Evolutionary conservation across 2,113 vertebrate genomes (phyloP).

Genomic region (Myanophis thanlyinensis): DNA sequence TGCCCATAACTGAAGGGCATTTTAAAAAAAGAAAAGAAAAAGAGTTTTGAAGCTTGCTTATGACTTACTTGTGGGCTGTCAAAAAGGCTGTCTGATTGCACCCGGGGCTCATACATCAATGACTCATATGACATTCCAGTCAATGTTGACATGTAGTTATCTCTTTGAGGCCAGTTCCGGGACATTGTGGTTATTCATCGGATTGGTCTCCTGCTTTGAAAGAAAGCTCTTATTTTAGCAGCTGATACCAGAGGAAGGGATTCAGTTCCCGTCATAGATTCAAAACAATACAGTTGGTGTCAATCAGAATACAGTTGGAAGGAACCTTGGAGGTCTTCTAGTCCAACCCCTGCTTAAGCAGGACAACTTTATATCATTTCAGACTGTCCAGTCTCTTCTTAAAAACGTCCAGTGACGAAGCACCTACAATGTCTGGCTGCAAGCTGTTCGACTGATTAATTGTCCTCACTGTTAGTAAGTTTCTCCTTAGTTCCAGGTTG

Average conservation of each 20-base stretch:
- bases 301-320: no score
- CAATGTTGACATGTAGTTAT: constrained; percentile 31
- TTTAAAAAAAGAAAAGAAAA: neutral
- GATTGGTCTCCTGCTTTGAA: constrained; percentile 28
- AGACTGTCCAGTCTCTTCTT: no score
- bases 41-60: neutral
- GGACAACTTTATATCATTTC: no score
- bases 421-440: no score
- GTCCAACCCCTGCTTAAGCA: no score
- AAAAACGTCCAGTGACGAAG: no score
- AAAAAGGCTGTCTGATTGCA: constrained; percentile 14
- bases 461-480: no score
- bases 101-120: constrained; percentile 7
- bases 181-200: constrained; percentile 29
- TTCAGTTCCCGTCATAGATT: neutral
- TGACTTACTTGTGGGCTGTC: constrained; percentile 37
- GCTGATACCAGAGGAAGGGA: neutral
- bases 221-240: neutral
- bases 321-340: no score
- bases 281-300: neutral
- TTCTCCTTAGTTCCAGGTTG: no score
- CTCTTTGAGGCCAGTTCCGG: constrained; percentile 12
- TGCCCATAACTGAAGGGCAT: constrained; percentile 14
- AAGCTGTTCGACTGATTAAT: no score
- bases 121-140: constrained; percentile 11